These are phyloP conservation scores for Trichomycterus rosablanca DNA, from an alignment of 2,113 vertebrate genomes.

Conservation along the genomic window DNA sequence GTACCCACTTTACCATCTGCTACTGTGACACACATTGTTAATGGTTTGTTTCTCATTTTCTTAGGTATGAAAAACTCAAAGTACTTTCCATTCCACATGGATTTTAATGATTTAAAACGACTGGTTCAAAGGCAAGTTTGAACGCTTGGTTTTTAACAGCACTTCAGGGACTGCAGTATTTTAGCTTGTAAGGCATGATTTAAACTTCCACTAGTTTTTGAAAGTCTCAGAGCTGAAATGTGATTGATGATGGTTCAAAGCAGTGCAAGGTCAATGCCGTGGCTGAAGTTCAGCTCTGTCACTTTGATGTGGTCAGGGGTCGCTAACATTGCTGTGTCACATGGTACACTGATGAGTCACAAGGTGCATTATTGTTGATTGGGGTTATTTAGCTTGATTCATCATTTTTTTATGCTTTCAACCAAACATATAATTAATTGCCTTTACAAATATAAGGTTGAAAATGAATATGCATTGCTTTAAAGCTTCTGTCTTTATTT, in stretches of 20 bases:
- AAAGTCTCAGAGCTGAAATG: conserved; percentile 11
- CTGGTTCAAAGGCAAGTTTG: conserved; percentile 9
- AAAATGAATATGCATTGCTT: no score
- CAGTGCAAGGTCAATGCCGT: conserved; percentile 19
- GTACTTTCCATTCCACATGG: no score
- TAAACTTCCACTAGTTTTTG: conserved; percentile 20
- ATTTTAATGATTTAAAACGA: no score
- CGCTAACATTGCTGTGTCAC: conserved; percentile 6
- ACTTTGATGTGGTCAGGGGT: conserved; percentile 10
- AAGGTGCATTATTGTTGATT: neutral
- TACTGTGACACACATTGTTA: no score
- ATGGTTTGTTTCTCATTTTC: no score
- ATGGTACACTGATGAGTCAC: neutral
- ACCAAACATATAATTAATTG: no score
- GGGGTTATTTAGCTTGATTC: no score
- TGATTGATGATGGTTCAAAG: conserved; percentile 30
- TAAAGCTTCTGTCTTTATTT: no score
- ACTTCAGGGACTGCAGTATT: conserved; percentile 15
- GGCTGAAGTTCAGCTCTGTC: conserved; percentile 2
- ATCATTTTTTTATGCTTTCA: no score
- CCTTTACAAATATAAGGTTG: no score
- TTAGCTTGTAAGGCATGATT: conserved; percentile 33
- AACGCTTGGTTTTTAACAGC: neutral
- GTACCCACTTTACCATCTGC: no score
- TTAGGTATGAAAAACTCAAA: no score